These are phyloP conservation scores for Pollenia amentaria DNA, from an alignment of 2,888 invertebrate species.

Conservation along the genomic window DNA sequence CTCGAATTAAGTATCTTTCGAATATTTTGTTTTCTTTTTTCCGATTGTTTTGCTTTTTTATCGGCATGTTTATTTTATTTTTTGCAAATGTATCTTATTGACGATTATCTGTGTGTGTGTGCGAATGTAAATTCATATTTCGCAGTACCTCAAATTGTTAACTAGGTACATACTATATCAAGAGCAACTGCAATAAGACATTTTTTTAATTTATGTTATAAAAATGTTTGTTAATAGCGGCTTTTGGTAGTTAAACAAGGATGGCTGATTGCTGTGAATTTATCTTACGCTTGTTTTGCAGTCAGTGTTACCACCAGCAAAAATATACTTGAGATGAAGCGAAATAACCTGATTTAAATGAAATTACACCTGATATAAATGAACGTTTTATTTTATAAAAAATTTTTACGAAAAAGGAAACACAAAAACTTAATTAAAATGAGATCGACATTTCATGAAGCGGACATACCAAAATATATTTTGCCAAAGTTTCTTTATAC, in stretches of 20 bases:
- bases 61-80: slow-evolving; percentile 6
- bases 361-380: too few relatives aligned
- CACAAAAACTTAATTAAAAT: too few relatives aligned
- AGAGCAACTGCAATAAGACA: slow-evolving; percentile 13
- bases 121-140: not conserved
- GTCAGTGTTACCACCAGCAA: too few relatives aligned
- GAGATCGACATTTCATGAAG: too few relatives aligned
- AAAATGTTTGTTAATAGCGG: slow-evolving; percentile 52
- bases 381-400: too few relatives aligned
- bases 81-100: slow-evolving; percentile 20
- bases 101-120: not conserved
- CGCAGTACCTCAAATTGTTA: slow-evolving; percentile 21
- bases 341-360: too few relatives aligned
- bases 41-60: slow-evolving; percentile 7
- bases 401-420: too few relatives aligned
- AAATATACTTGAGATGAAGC: too few relatives aligned
- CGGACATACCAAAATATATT: too few relatives aligned
- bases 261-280: slow-evolving; percentile 23
- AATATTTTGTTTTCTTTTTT: slow-evolving; percentile 7
- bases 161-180: slow-evolving; percentile 13
- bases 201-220: slow-evolving; percentile 22
- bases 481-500: too few relatives aligned
- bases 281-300: not conserved
- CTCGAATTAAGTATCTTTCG: not conserved
- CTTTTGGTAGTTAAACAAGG: slow-evolving; percentile 54